Conservation (phyloP, 2,113 vertebrate species). For the Syrrhaptes paradoxus region DNA sequence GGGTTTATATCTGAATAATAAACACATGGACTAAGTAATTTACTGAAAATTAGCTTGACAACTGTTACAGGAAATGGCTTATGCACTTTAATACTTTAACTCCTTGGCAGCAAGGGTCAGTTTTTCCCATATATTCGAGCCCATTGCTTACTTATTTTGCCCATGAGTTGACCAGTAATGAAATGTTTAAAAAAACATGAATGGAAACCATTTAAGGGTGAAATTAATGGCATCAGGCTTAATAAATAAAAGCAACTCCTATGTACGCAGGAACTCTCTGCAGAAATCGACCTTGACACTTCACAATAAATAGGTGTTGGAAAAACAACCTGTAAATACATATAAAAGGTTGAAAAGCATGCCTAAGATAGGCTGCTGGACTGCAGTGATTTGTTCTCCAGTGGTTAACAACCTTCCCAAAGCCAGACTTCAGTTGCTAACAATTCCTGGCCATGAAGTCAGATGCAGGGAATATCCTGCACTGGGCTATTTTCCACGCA, state of each 20-base stretch:
- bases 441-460: background rate
- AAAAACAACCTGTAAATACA: background rate
- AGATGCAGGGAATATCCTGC: background rate
- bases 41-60: constrained; percentile 57
- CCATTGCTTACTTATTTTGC: background rate
- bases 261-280: background rate
- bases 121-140: background rate
- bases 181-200: background rate
- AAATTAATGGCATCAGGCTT: background rate
- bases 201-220: background rate
- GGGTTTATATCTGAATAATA: constrained; percentile 52
- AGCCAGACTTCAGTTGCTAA: background rate
- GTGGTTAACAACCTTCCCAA: background rate
- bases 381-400: background rate
- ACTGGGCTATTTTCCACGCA: background rate
- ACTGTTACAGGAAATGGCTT: constrained; percentile 50
- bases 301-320: background rate
- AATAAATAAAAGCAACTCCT: background rate
- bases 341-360: background rate
- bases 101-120: constrained; percentile 32
- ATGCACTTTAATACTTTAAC: constrained; percentile 57
- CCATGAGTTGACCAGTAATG: background rate
- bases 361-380: fast-evolving
- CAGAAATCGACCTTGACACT: background rate
- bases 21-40: constrained; percentile 45